Evolutionary conservation across 2,113 vertebrate species (phyloP).

Genomic region (Catharus bicknelli): DNA sequence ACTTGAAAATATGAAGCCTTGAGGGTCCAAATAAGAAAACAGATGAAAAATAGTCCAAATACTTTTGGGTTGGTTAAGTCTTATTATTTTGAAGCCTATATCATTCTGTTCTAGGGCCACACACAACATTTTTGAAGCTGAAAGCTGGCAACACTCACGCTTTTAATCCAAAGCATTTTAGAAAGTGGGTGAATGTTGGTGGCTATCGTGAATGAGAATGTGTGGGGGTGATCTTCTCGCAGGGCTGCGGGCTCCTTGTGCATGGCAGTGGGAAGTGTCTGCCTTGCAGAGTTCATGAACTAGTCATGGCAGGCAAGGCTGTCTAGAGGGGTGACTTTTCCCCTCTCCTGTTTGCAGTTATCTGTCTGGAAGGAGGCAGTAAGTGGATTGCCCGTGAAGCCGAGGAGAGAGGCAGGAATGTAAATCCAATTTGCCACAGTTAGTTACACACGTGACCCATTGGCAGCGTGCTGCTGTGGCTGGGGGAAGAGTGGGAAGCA

Average conservation of each 20-base stretch:
- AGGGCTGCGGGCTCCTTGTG: background rate
- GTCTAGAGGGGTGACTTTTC: background rate
- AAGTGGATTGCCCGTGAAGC: background rate
- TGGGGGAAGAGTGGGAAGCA: background rate
- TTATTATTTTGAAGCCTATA: slow-evolving; percentile 47
- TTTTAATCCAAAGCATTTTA: slow-evolving; percentile 27
- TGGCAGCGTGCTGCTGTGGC: rapidly evolving
- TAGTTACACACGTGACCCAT: background rate
- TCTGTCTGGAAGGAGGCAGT: background rate
- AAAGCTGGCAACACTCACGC: slow-evolving; percentile 4
- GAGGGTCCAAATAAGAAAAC: slow-evolving; percentile 50
- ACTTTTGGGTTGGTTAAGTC: slow-evolving; percentile 47
- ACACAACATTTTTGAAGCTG: slow-evolving; percentile 44
- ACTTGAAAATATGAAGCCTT: slow-evolving; percentile 62
- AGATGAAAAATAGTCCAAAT: slow-evolving; percentile 54
- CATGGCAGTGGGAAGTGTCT: background rate
- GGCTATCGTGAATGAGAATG: background rate
- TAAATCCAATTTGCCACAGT: background rate
- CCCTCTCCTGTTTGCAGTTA: background rate
- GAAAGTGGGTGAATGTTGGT: background rate
- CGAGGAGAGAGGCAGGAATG: background rate
- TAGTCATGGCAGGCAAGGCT: background rate
- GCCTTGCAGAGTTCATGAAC: background rate
- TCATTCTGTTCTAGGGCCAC: slow-evolving; percentile 48
- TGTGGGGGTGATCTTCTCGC: background rate